A percentile compares a stretch with the other conserved stretches of the same genome.
These are phyloP conservation scores for Heliconius hewitsoni DNA, from an alignment of 1,140 invertebrate species.

Conservation along the genomic window DNA sequence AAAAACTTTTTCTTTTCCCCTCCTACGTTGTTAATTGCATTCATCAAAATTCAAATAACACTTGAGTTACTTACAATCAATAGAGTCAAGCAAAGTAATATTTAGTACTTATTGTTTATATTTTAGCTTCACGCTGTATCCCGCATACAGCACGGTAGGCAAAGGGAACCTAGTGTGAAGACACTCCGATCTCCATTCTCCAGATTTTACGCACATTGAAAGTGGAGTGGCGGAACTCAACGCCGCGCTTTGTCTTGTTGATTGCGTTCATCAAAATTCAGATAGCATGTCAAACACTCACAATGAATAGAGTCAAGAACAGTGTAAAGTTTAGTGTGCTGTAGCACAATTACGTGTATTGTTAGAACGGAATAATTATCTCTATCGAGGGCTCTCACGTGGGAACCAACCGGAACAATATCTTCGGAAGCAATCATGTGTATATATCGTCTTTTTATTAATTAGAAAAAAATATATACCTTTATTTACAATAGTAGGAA, in stretches of 20 bases:
- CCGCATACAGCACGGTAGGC: too few relatives aligned
- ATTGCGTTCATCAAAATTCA: neutral
- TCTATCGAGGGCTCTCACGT: slow-evolving; percentile 60
- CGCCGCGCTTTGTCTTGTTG: neutral
- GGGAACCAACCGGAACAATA: slow-evolving; percentile 73
- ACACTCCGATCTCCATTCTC: too few relatives aligned
- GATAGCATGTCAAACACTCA: neutral
- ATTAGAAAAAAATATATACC: neutral
- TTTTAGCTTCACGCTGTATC: too few relatives aligned
- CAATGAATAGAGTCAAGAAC: neutral
- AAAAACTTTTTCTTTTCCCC: neutral
- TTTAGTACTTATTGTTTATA: neutral
- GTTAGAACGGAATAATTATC: slow-evolving; percentile 53
- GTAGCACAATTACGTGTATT: slow-evolving; percentile 44
- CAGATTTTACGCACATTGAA: too few relatives aligned
- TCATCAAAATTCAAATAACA: neutral
- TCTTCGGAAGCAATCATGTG: slow-evolving; percentile 57
- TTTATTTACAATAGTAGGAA: slow-evolving; percentile 18
- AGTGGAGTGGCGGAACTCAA: too few relatives aligned
- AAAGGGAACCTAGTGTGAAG: too few relatives aligned
- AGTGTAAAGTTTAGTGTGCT: slow-evolving; percentile 12
- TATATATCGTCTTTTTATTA: neutral
- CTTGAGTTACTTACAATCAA: neutral
- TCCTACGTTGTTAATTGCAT: neutral
- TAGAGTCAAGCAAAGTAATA: neutral